Base-by-base conservation (phyloP, 2,888 invertebrate species). In the Athalia cordata region DNA sequence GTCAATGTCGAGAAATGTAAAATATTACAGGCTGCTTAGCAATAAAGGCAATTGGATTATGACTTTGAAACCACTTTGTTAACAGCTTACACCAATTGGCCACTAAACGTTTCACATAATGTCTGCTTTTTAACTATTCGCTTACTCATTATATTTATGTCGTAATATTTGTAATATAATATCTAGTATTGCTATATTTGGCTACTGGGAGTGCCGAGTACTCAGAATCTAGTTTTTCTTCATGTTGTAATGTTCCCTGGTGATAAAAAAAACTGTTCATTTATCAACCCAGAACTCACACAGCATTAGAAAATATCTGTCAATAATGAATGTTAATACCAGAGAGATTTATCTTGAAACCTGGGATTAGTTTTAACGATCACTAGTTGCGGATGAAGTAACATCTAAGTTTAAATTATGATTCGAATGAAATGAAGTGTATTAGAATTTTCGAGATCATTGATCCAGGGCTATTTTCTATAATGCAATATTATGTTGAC, bases 141-240 rank as follows among this genome's bases (percentile, higher is more conserved):
- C 62, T 75, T 75, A 75, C 29, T 50, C 61, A 64, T 75, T 62
- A 75, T 75, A 75, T 75, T 75, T 75, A 62, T 64, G 62, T 75
- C 50, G 75, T 75, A 62, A 75, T 75, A 75, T 64, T 52, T 67
- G 49, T 75, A 75, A 62, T 62, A 75, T 75, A 75, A 75, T 78
- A 89, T 82, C 86, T 89, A 89, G 85, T 89, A 89, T 89, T 89
- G 89, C 89, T 89, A 86, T 89, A 86, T 88, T 89, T 88, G 87
- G 87, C 87, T 87, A 84, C 81, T 84, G 81, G 83, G 81, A 83
- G 84, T 85, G 85, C 84, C 86, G 82, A 85, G 80, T 84, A 82
- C 81, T 81, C 82, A 83, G 80, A 79, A 81, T 82, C 82, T 11
- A 13, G 61, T 75, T 75, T 62, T 49, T 57, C 49, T 7, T 50